These are phyloP conservation scores for Epizoanthus scotinus DNA, from an alignment of 92 coral and sea anemone genomes.

Conservation along the genomic window DNA sequence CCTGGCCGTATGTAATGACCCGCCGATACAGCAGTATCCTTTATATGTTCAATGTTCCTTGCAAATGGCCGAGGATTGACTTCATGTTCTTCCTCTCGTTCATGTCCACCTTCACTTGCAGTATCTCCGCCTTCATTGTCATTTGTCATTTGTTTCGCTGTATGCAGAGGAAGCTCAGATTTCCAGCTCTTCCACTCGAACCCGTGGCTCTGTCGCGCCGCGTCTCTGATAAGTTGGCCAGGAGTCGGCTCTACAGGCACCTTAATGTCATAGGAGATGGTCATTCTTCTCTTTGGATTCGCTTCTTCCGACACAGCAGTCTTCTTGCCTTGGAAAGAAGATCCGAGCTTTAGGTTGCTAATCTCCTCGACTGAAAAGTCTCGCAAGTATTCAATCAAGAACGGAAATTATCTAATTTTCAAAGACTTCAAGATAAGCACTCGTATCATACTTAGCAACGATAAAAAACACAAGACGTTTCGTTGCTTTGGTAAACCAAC, in stretches of 20 bases:
- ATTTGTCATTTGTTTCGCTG: neutral
- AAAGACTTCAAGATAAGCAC: no score
- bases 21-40: constrained; percentile 43
- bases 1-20: constrained; percentile 13
- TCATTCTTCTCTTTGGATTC: constrained; percentile 46
- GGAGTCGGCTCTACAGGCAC: constrained; percentile 47
- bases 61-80: constrained; percentile 48
- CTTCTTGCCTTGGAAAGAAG: constrained; percentile 65
- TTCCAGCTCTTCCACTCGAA: constrained; percentile 19
- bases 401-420: neutral
- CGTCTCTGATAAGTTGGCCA: constrained; percentile 24
- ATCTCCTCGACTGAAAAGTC: constrained; percentile 35
- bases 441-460: no score
- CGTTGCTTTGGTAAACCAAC: no score
- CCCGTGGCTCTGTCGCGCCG: constrained; percentile 10
- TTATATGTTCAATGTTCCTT: constrained; percentile 22
- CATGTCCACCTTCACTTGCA: neutral
- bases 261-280: constrained; percentile 58
- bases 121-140: neutral
- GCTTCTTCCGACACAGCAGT: constrained; percentile 22
- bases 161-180: neutral
- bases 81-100: constrained; percentile 38
- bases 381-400: constrained; percentile 21
- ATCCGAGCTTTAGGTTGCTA: constrained; percentile 41
- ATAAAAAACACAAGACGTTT: no score